phyloP scores from a whole-genome alignment of 2,888 invertebrate genomes.

The Himalopsyche anomala region DNA sequence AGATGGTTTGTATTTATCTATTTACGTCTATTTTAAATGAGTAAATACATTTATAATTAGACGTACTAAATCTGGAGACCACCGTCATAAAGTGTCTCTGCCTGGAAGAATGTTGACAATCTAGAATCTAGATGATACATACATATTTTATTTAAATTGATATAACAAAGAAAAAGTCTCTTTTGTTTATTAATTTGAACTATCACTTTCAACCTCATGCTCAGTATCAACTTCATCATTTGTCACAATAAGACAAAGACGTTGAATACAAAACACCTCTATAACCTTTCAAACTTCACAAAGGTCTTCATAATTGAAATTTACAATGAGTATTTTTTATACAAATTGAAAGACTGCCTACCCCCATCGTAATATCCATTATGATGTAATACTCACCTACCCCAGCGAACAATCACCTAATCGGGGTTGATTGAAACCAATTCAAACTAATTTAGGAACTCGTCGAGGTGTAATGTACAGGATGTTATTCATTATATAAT shows the following conservation, averaged over 20 bases:
- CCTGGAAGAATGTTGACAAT: too few species aligned
- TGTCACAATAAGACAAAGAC: constrained; percentile 29
- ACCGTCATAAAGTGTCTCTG: too few species aligned
- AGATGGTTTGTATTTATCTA: too few species aligned
- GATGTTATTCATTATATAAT: not conserved
- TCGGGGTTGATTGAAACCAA: constrained; percentile 65
- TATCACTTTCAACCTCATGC: not conserved
- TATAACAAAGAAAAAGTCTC: too few species aligned
- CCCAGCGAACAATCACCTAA: constrained; percentile 57
- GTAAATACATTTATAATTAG: too few species aligned
- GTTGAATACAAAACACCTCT: constrained; percentile 22
- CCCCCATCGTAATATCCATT: constrained; percentile 41
- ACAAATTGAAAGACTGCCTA: constrained; percentile 38
- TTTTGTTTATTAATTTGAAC: not conserved
- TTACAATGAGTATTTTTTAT: constrained; percentile 27
- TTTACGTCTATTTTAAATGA: too few species aligned
- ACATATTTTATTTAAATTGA: too few species aligned
- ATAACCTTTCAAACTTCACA: constrained; percentile 26
- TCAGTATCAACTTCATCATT: constrained; percentile 12
- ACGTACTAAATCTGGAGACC: too few species aligned
- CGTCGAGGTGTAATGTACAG: constrained; percentile 59
- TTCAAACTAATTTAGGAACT: constrained; percentile 64
- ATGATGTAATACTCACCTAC: constrained; percentile 44
- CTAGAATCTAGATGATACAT: too few species aligned
- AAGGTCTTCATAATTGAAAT: constrained; percentile 39